These are phyloP conservation scores for Ylistrum balloti DNA, from an alignment of 1,140 invertebrate genomes.

Conservation along the genomic window DNA sequence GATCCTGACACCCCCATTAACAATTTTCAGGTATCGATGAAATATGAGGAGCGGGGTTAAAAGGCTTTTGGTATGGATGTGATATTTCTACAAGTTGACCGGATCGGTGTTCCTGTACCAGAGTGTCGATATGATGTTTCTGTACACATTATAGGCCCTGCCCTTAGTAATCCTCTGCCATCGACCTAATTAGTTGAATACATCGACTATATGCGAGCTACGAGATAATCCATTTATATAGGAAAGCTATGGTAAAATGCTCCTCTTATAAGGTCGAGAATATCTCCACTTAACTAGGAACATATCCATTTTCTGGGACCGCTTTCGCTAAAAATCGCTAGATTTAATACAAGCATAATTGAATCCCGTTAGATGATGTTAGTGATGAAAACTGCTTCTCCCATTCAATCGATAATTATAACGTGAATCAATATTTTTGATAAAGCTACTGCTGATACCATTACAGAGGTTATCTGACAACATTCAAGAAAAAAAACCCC, in stretches of 20 bases:
- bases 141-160: not conserved
- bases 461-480: no score
- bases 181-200: not conserved
- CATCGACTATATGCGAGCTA: not conserved
- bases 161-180: not conserved
- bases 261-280: not conserved
- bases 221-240: not conserved
- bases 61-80: not conserved
- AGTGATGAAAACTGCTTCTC: not conserved
- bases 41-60: not conserved
- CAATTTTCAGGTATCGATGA: conserved; percentile 15
- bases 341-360: not conserved
- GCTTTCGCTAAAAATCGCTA: not conserved
- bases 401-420: not conserved
- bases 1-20: not conserved
- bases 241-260: not conserved
- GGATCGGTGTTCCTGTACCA: not conserved
- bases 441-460: not conserved
- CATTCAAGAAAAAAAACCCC: no score
- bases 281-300: not conserved
- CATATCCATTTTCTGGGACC: not conserved
- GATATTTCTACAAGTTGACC: not conserved
- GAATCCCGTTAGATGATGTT: not conserved
- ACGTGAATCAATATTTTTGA: not conserved
- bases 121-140: not conserved